These are phyloP conservation scores for Tenebrosternarchus preto DNA, from an alignment of 2,113 vertebrate genomes.

Conservation along the genomic window DNA sequence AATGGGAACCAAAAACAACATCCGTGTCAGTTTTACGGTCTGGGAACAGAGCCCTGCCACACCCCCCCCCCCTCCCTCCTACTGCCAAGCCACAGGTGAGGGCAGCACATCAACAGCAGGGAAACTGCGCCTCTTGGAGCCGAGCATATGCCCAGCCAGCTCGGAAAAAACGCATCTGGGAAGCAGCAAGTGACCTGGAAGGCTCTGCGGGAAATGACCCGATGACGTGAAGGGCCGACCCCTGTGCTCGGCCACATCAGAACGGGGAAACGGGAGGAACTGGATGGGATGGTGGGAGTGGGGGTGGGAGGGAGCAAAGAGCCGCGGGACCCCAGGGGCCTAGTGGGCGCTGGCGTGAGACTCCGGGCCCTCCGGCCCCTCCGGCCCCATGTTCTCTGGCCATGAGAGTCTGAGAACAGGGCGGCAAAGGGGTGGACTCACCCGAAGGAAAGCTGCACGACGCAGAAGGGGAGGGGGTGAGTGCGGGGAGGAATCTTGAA, in stretches of 20 bases:
- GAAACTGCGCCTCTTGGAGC: constrained; percentile 25
- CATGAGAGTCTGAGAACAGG: constrained; percentile 4
- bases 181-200: constrained; percentile 33
- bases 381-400: constrained; percentile 4
- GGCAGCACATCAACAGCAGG: constrained; percentile 43
- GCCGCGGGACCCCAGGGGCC: constrained; percentile 35
- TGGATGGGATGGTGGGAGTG: constrained; percentile 21
- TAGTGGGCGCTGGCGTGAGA: constrained; percentile 39
- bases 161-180: constrained; percentile 38
- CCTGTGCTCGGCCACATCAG: constrained; percentile 23
- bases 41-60: constrained; percentile 54
- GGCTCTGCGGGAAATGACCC: constrained; percentile 48
- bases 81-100: constrained; percentile 49
- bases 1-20: constrained; percentile 55
- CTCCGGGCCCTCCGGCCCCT: background rate
- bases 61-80: too few species aligned
- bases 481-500: constrained; percentile 24
- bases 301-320: constrained; percentile 38
- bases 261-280: constrained; percentile 37
- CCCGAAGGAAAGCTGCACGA: constrained; percentile 26
- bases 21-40: constrained; percentile 55
- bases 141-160: constrained; percentile 14
- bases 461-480: constrained; percentile 3
- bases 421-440: constrained; percentile 24
- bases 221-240: constrained; percentile 53